Conservation (phyloP, 2,113 vertebrate species). For the Sciurus niger region DNA sequence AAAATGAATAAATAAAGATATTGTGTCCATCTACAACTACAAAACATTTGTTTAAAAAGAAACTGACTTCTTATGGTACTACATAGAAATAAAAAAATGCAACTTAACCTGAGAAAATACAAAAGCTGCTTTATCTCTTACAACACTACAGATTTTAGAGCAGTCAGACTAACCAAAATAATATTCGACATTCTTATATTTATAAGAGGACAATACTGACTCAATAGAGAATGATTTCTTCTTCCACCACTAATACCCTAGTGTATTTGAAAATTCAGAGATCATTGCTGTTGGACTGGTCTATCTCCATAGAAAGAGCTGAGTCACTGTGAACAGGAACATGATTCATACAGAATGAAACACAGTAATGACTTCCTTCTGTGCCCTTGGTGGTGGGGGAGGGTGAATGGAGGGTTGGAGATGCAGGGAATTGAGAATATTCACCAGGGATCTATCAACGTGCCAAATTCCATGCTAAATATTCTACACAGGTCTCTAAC, state of each 20-base stretch:
- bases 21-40: too few relatives aligned
- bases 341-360: background rate
- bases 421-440: background rate
- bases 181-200: background rate
- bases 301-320: background rate
- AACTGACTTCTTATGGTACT: background rate
- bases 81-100: slow-evolving; percentile 29
- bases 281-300: background rate
- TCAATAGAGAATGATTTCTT: background rate
- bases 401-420: background rate
- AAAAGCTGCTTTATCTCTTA: background rate
- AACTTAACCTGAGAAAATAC: background rate
- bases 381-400: background rate
- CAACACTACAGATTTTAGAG: background rate
- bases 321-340: background rate
- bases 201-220: background rate
- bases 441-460: background rate
- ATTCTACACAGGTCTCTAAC: background rate
- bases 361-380: background rate
- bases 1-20: too few relatives aligned
- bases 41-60: too few relatives aligned
- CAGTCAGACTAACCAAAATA: slow-evolving; percentile 18
- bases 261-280: background rate
- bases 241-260: background rate
- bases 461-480: background rate